A percentile compares a stretch with the other conserved stretches of the same genome.
phyloP scores from a whole-genome alignment of 2,797 vertebrate species.

The Hoplostethus atlanticus region DNA sequence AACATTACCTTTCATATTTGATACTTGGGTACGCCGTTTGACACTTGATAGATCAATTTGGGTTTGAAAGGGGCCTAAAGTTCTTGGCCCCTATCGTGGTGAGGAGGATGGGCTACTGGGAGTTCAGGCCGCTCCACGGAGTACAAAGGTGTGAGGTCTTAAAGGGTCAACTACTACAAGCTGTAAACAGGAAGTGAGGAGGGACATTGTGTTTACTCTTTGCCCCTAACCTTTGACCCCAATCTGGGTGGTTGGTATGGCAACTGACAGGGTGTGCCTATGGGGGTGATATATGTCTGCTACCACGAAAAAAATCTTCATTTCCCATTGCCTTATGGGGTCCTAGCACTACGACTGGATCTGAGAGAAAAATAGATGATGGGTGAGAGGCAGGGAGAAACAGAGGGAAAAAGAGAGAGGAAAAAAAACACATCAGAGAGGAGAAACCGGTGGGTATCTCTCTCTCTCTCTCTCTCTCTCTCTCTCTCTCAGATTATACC shows the following conservation, averaged over 20 bases:
- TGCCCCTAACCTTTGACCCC: slow-evolving; percentile 69
- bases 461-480: not conserved
- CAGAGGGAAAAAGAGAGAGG: not conserved
- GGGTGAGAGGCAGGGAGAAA: not conserved
- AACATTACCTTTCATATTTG: not conserved
- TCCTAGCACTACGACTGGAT: too few relatives aligned
- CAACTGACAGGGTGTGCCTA: slow-evolving; percentile 43
- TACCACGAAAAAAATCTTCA: slow-evolving; percentile 14
- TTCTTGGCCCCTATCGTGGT: not conserved
- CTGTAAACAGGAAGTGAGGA: slow-evolving; percentile 76
- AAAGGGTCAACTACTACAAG: slow-evolving; percentile 49
- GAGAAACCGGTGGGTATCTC: not conserved
- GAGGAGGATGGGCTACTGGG: not conserved
- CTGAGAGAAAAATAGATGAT: not conserved
- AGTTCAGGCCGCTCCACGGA: slow-evolving; percentile 32
- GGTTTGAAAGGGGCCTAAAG: not conserved
- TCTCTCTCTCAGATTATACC: not conserved
- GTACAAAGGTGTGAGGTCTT: slow-evolving; percentile 39
- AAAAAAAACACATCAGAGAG: not conserved
- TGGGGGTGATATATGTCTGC: slow-evolving; percentile 45
- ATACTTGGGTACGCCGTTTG: too few relatives aligned
- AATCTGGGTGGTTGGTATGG: slow-evolving; percentile 68
- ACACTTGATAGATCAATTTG: not conserved
- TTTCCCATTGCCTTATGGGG: not conserved
- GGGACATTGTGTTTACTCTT: slow-evolving; percentile 69